phyloP scores from a whole-genome alignment of 1,140 invertebrate genomes.

The Coptotermes formosanus region DNA sequence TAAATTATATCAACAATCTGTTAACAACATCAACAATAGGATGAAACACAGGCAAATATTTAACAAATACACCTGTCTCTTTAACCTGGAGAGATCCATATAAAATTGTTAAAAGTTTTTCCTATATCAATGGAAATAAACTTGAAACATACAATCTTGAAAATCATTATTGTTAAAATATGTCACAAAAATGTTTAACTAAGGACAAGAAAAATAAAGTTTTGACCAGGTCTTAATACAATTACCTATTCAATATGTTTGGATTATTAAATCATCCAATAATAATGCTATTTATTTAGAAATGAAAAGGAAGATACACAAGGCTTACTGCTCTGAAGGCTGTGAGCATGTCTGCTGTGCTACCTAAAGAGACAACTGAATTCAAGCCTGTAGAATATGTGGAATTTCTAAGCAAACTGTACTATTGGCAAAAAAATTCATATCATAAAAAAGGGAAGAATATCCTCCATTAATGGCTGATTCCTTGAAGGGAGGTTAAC shows the following conservation, averaged over 20 bases:
- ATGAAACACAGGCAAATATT: slow-evolving; percentile 3
- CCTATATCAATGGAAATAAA: background rate
- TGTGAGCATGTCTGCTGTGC: too few relatives aligned
- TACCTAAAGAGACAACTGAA: too few relatives aligned
- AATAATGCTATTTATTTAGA: background rate
- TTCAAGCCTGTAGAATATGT: too few relatives aligned
- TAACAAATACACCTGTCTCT: background rate
- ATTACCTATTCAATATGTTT: background rate
- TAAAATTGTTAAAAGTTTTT: slow-evolving; percentile 9
- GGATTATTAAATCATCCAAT: background rate
- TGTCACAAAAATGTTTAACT: background rate
- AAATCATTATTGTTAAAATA: slow-evolving; percentile 16
- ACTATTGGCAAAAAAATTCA: too few relatives aligned
- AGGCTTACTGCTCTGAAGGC: background rate
- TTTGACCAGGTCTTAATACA: background rate
- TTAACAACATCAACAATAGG: background rate
- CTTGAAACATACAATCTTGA: slow-evolving; percentile 4
- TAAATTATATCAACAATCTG: slow-evolving; percentile 3
- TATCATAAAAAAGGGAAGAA: too few relatives aligned
- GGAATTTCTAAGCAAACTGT: too few relatives aligned
- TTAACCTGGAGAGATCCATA: slow-evolving; percentile 3
- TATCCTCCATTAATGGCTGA: too few relatives aligned
- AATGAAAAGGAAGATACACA: background rate
- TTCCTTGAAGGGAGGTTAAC: too few relatives aligned
- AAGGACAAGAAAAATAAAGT: background rate